A percentile compares a stretch with the other conserved stretches of the same genome.
phyloP scores from a whole-genome alignment of 2,888 invertebrate genomes.

The Folsomia manolachei region DNA sequence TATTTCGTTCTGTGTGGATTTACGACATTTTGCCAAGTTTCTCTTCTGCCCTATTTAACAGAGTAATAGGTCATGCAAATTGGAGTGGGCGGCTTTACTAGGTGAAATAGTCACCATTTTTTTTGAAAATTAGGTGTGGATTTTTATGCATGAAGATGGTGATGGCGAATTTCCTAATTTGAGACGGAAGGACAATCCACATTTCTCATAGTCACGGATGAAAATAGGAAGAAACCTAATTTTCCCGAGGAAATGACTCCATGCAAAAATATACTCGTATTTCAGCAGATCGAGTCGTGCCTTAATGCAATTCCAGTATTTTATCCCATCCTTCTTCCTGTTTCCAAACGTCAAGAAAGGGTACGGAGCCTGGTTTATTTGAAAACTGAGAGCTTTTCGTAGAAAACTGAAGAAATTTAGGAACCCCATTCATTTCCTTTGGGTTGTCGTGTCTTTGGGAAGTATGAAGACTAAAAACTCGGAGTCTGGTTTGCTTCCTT shows the following conservation, averaged over 20 bases:
- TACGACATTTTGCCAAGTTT: not conserved
- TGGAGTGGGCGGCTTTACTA: not conserved
- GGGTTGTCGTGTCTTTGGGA: not conserved
- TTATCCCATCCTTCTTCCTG: not conserved
- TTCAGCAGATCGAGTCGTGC: no score
- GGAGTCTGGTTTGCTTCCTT: not conserved
- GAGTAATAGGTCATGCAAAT: not conserved
- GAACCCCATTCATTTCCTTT: not conserved
- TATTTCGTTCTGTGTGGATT: not conserved
- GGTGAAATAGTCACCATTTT: no score
- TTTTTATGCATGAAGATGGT: no score
- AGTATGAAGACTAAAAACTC: not conserved
- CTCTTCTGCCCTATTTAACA: not conserved
- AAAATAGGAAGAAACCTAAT: no score
- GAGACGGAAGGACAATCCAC: no score
- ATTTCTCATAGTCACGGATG: no score
- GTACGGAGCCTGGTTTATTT: not conserved
- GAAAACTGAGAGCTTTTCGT: not conserved
- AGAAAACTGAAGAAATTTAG: not conserved
- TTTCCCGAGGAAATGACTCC: no score
- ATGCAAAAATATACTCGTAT: no score
- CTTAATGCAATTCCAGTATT: no score
- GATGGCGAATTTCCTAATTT: no score
- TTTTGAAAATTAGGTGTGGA: not conserved
- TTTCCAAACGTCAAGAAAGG: not conserved